A percentile compares a stretch with the other conserved stretches of the same genome.
These are phyloP conservation scores for Catharus bicknelli DNA, from an alignment of 2,113 vertebrate genomes.

Conservation along the genomic window DNA sequence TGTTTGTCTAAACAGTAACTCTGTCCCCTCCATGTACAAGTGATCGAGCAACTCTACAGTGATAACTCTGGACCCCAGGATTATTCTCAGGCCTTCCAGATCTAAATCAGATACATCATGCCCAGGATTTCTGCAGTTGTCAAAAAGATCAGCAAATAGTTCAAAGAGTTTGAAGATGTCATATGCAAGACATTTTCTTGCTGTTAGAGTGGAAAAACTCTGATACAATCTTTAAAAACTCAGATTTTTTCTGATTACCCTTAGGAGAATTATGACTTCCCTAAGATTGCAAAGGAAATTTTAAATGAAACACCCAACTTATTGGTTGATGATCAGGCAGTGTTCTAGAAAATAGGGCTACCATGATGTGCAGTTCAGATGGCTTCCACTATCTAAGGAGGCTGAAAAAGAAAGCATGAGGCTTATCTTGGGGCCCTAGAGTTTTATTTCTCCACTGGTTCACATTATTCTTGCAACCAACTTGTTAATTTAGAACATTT, in stretches of 20 bases:
- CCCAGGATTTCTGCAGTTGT: neutral
- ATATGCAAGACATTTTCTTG: neutral
- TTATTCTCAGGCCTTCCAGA: neutral
- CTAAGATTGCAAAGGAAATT: neutral
- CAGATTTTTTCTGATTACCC: neutral
- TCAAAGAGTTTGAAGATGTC: neutral
- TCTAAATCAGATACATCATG: neutral
- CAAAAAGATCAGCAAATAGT: neutral
- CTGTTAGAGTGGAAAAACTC: neutral
- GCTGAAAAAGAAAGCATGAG: neutral
- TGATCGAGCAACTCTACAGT: neutral
- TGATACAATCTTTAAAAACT: fast-evolving
- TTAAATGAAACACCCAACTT: neutral
- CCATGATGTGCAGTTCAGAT: neutral
- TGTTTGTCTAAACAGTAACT: neutral
- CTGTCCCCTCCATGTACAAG: fast-evolving
- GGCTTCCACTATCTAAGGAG: neutral
- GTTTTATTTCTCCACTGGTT: neutral
- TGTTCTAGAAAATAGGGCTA: neutral
- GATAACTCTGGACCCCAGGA: neutral
- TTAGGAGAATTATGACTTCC: neutral
- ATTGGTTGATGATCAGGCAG: neutral
- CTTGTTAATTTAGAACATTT: neutral
- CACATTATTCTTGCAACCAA: neutral
- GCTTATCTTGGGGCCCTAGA: neutral